Evolutionary conservation across 2,113 vertebrate species (phyloP).

Genomic region (Procavia capensis): DNA sequence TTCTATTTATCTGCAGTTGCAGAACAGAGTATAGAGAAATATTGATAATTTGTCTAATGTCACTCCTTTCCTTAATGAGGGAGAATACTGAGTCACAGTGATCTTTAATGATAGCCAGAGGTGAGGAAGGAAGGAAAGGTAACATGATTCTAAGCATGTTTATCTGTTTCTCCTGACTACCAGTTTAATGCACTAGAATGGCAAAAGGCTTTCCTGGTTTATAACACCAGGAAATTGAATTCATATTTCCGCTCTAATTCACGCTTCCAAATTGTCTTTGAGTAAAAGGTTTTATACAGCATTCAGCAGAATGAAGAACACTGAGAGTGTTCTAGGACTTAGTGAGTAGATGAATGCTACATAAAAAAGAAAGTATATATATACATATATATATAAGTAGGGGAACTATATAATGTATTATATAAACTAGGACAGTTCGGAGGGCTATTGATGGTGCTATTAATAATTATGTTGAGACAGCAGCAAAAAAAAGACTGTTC

Average conservation of each 20-base stretch:
- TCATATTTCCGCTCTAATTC: constrained; percentile 47
- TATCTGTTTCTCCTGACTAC: neutral
- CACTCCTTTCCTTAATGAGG: neutral
- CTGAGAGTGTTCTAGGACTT: neutral
- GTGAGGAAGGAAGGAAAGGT: neutral
- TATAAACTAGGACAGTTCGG: neutral
- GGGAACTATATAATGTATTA: neutral
- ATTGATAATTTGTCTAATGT: neutral
- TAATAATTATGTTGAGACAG: neutral
- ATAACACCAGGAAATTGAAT: neutral
- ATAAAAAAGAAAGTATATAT: neutral
- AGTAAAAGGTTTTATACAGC: neutral
- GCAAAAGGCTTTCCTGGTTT: neutral
- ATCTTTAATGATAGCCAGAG: neutral
- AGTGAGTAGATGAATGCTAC: neutral
- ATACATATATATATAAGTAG: no score
- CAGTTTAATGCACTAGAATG: neutral
- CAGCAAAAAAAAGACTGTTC: neutral
- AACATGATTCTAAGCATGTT: neutral
- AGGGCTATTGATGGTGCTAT: neutral
- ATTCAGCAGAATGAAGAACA: constrained; percentile 18
- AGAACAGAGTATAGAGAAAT: neutral
- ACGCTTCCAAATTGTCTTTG: neutral
- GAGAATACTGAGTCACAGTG: neutral
- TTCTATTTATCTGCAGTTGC: neutral